Conservation (phyloP, 2,888 invertebrate genomes). For the Acronicta leporina region DNA sequence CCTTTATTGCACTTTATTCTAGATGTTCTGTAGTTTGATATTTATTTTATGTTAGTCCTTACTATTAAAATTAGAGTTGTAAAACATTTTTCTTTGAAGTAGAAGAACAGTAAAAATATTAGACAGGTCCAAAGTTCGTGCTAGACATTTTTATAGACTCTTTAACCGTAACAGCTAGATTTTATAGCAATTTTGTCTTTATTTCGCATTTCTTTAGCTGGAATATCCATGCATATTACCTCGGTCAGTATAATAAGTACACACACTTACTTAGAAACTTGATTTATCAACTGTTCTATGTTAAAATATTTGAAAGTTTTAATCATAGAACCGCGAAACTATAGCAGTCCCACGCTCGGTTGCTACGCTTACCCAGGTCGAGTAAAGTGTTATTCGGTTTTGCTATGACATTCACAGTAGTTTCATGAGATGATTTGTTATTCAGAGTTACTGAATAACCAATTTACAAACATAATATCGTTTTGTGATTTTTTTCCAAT, state of each 20-base stretch:
- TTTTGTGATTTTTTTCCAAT: too few species aligned
- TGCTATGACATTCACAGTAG: too few species aligned
- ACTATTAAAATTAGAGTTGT: constrained; percentile 10
- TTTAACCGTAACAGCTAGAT: constrained; percentile 43
- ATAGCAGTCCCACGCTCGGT: too few species aligned
- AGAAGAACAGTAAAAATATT: constrained; percentile 29
- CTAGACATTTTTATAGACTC: constrained; percentile 46
- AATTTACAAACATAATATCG: too few species aligned
- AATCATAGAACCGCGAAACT: too few species aligned
- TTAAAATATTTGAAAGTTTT: too few species aligned
- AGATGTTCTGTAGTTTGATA: constrained; percentile 9
- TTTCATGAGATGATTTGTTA: too few species aligned
- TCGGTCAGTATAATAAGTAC: constrained; percentile 13
- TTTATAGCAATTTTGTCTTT: constrained; percentile 38
- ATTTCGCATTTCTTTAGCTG: constrained; percentile 23
- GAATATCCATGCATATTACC: constrained; percentile 27
- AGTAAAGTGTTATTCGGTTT: too few species aligned
- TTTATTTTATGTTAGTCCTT: constrained; percentile 8
- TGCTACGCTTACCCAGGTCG: too few species aligned
- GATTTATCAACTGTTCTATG: not conserved
- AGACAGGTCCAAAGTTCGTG: constrained; percentile 40
- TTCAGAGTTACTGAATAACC: too few species aligned
- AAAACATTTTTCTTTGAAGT: constrained; percentile 33
- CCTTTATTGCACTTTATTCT: too few species aligned
- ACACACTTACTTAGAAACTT: not conserved